These are phyloP conservation scores for Polypterus bichir DNA, from an alignment of 2,113 vertebrate genomes.

Conservation along the genomic window DNA sequence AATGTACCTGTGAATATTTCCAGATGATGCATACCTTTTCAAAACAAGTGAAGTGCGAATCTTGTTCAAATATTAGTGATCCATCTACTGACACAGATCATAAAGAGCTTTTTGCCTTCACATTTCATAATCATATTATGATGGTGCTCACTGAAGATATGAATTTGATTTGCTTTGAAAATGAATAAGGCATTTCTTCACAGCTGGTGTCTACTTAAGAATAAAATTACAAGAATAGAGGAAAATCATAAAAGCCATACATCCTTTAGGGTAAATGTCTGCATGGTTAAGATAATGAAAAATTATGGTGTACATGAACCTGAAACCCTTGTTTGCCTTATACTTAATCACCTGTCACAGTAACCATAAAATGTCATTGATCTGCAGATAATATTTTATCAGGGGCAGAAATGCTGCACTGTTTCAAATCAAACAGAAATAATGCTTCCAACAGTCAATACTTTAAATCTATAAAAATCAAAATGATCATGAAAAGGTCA, in stretches of 20 bases:
- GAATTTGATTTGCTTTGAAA: conserved; percentile 17
- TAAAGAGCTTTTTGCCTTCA: background rate
- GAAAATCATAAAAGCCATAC: conserved; percentile 17
- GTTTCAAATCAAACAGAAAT: no score
- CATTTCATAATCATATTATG: no score
- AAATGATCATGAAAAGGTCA: no score
- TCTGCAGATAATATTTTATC: background rate
- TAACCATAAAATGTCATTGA: conserved; percentile 24
- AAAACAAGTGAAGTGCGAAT: no score
- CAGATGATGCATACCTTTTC: no score
- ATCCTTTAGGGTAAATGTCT: conserved; percentile 29
- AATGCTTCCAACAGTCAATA: no score
- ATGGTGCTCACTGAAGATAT: background rate
- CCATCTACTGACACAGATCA: background rate
- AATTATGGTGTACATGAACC: conserved; percentile 34
- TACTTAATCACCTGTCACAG: conserved; percentile 36
- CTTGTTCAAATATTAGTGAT: no score
- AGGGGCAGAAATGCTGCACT: no score
- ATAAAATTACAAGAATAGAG: conserved; percentile 13
- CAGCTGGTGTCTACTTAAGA: conserved; percentile 17
- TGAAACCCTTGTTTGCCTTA: conserved; percentile 14
- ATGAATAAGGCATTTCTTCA: conserved; percentile 30
- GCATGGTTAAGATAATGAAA: conserved; percentile 34
- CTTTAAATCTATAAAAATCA: no score
- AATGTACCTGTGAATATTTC: no score